Evolutionary conservation across 1,140 invertebrate species (phyloP), one percentile per base, ranked within the genome.

Genomic region (Cyrtorhinus lividipennis): DNA sequence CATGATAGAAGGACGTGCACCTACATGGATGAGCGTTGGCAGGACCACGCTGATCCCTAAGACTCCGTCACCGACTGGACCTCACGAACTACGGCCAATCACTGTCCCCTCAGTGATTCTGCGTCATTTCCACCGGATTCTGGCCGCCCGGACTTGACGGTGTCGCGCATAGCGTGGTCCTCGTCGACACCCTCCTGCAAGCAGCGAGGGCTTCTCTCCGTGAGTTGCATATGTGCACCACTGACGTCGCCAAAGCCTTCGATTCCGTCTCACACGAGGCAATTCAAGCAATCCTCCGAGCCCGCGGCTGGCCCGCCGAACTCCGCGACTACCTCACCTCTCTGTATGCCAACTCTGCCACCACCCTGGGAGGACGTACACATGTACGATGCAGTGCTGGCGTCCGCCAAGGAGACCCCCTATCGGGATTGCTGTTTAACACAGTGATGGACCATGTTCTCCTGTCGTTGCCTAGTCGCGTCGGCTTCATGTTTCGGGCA

Each of bases 241-340:
- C 72, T 10, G 72, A 72, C 24, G 24, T 69, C 0, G 56, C 57
- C n/a, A 69, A 69, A 23, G 70, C 72, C 0, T 76, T 77, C 57
- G 73, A 74, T 26, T 67, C 71, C 0, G 70, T 76, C 0, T 62
- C 68, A 0, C 71, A 72, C 26, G 12, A 61, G 0, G 62, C 71
- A 0, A 62, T 72, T 0, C 0, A 61, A 0, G 24, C 59, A 0
- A 65, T 65, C 0, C 61, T 75, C 0, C 30, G 22, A 1, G 24
- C 61, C 3, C 24, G 15, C 23, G 45, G n/a, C 66, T 26, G 22
- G 25, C 20, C 22, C 23, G 2, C 24, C 8, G 13, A 10, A 12
- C 56, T 58, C 5, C 8, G 12, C 20, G 20, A 12, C 3, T 23
- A 58, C 24, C 3, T 58, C 56, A 12, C 2, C 8, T 10, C 13